Evolutionary conservation across 2,113 vertebrate genomes (phyloP).

Genomic region (Indri indri): DNA sequence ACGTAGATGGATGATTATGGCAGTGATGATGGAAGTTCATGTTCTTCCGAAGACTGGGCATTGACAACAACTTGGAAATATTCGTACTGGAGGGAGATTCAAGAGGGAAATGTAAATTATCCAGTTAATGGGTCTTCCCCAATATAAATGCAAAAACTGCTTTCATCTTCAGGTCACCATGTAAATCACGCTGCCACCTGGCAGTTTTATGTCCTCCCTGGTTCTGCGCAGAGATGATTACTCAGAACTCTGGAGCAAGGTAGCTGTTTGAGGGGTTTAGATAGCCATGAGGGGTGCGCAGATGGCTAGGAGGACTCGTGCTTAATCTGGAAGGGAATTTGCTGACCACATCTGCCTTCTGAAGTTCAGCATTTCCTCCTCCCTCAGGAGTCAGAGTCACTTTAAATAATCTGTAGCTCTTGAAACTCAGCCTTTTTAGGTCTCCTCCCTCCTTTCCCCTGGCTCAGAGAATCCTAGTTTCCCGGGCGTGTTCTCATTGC

Average conservation of each 20-base stretch:
- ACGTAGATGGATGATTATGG: slow-evolving; percentile 61
- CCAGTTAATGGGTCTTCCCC: slow-evolving; percentile 72
- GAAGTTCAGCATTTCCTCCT: slow-evolving; percentile 56
- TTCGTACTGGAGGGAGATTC: slow-evolving; percentile 55
- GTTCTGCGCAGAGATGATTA: slow-evolving; percentile 58
- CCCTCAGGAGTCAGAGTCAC: slow-evolving; percentile 37
- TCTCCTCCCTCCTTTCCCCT: background rate
- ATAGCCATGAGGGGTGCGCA: background rate
- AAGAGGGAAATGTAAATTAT: slow-evolving; percentile 74
- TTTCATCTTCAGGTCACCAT: slow-evolving; percentile 58
- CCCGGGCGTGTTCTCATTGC: background rate
- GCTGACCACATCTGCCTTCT: slow-evolving; percentile 60
- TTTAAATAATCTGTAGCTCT: slow-evolving; percentile 51
- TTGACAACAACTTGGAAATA: slow-evolving; percentile 71
- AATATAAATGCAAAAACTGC: slow-evolving; percentile 74
- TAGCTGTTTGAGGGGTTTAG: slow-evolving; percentile 7
- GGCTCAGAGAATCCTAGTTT: background rate
- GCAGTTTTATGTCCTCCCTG: slow-evolving; percentile 61
- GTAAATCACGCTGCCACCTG: slow-evolving; percentile 50
- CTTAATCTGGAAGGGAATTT: slow-evolving; percentile 49
- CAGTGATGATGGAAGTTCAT: slow-evolving; percentile 66
- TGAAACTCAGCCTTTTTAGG: background rate
- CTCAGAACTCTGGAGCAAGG: slow-evolving; percentile 50
- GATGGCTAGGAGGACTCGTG: background rate
- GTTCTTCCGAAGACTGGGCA: slow-evolving; percentile 69